phyloP scores from a whole-genome alignment of 2,888 invertebrate genomes.

The Leucozona laternaria region DNA sequence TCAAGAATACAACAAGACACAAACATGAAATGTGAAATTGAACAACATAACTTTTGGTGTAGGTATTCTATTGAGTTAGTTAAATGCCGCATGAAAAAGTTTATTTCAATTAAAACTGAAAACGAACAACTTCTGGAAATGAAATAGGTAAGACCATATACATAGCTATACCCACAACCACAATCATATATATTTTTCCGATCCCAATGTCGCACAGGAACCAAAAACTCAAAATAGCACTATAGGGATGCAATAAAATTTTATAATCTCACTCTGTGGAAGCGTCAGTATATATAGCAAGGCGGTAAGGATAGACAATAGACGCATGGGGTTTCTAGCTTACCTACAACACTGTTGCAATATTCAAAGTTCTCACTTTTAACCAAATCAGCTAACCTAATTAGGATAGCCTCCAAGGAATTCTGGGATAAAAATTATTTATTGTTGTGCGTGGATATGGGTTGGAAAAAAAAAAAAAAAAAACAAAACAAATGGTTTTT shows the following conservation, averaged over 20 bases:
- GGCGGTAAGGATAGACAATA: neutral
- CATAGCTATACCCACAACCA: too few relatives aligned
- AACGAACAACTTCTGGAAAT: conserved; percentile 15
- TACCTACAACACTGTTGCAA: neutral
- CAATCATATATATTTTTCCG: neutral
- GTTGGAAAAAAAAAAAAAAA: neutral
- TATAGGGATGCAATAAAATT: conserved; percentile 22
- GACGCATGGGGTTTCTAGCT: too few relatives aligned
- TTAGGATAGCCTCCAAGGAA: conserved; percentile 4
- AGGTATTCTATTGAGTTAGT: neutral
- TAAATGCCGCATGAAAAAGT: conserved; percentile 29
- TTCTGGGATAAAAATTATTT: conserved; percentile 1
- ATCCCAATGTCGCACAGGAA: neutral
- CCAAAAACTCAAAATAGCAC: conserved; percentile 19
- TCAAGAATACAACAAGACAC: neutral
- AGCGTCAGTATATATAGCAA: neutral
- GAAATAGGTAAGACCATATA: neutral
- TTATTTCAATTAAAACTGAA: conserved; percentile 53
- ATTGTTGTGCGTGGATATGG: neutral
- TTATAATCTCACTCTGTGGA: neutral
- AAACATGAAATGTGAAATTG: conserved; percentile 9
- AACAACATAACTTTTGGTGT: conserved; percentile 22
- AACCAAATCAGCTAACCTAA: conserved; percentile 13
- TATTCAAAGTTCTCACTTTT: conserved; percentile 20
- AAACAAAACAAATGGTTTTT: neutral